Evolutionary conservation across 2,797 vertebrate genomes (phyloP), one percentile per base, ranked within the genome.

Genomic region (Myripristis jacobus): DNA sequence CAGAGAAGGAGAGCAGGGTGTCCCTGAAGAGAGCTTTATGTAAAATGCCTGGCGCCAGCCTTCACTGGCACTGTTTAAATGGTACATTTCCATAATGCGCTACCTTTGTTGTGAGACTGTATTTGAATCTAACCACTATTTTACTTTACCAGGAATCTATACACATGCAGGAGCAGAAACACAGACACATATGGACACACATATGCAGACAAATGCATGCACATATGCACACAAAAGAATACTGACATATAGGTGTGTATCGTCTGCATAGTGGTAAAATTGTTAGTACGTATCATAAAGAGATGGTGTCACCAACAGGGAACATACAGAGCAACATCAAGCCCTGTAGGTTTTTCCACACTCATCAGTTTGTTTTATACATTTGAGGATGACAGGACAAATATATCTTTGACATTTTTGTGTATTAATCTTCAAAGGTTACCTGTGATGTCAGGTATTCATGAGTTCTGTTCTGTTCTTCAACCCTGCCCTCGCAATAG

Each of bases 1-100:
- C 50, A 50, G 58, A 1, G 16, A 63, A 13, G 41, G 58, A 34
- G 19, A 25, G 24, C 38, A 12, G 52, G 54, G 44, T 2, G 11
- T 80, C 74, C 54, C 80, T 63, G 56, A 57, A 69, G 70, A 76
- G 50, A 15, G 61, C 38, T 75, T 84, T 55, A 69, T 73, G 53
- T 66, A 63, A 85, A 77, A 55, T 53, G 41, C 19, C 65, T 80
- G 72, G 44, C 62, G 52, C 57, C 36, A 60, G 46, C 44, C 36
- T 54, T 65, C 24, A 53, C 46, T 76, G 56, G 50, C 43, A 13
- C 44, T 16, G 52, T 38, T 70, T 52, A 57, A 47, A 43, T 41
- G 43, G 5, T 15, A 1, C 29, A 71, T 77, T 72, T 16, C 13
- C 48, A 68, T 75, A 53, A 65, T 70, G 22, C 29, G 65, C n/a